phyloP scores from a whole-genome alignment of 2,113 vertebrate species.

The Notiomystis cincta region DNA sequence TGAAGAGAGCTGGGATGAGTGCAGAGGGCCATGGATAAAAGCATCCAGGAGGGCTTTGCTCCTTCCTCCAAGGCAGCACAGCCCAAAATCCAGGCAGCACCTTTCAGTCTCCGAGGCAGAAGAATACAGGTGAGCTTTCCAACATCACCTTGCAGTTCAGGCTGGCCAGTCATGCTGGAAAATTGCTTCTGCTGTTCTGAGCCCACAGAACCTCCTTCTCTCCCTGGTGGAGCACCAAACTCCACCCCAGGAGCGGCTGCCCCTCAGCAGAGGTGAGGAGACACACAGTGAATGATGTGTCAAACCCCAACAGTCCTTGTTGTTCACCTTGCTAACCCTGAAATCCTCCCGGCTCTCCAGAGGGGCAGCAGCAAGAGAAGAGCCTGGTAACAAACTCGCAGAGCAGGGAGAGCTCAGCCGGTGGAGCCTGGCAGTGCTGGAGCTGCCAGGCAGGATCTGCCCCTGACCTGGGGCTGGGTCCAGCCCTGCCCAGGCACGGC shows the following conservation, averaged over 20 bases:
- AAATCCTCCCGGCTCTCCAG: background rate
- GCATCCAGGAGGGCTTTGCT: background rate
- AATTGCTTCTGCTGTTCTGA: background rate
- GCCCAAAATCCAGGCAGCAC: background rate
- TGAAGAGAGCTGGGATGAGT: background rate
- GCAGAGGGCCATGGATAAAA: background rate
- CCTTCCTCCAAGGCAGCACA: background rate
- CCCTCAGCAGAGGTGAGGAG: background rate
- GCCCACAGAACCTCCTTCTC: background rate
- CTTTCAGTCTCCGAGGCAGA: background rate
- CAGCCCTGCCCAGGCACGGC: background rate
- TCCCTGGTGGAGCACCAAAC: background rate
- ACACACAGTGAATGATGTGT: accelerated
- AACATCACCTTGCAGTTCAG: background rate
- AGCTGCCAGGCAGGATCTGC: background rate
- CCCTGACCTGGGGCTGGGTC: background rate
- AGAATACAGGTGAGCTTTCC: background rate
- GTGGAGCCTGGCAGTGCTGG: background rate
- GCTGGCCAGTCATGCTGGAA: background rate
- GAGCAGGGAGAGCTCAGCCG: background rate
- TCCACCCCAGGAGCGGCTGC: background rate
- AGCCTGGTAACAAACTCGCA: background rate
- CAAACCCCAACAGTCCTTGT: background rate
- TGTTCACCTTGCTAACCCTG: background rate
- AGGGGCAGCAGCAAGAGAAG: background rate